A percentile compares a stretch with the other conserved stretches of the same genome.
Conservation (phyloP, 2,113 vertebrate species). For the Eublepharis macularius region DNA sequence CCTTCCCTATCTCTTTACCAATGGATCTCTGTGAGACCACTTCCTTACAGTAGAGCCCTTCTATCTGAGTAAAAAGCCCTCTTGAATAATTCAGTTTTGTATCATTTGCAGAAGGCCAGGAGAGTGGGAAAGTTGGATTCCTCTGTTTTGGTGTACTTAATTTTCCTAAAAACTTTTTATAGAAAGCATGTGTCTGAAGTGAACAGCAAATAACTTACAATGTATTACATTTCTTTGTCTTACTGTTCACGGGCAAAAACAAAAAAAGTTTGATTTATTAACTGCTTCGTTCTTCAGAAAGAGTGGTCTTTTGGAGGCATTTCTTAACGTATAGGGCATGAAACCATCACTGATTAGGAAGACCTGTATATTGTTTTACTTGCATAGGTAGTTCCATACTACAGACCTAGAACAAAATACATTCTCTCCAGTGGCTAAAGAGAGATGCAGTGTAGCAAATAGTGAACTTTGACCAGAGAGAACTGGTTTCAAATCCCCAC, state of each 20-base stretch:
- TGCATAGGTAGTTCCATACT: not conserved
- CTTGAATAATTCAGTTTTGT: no score
- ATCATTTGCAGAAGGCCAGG: no score
- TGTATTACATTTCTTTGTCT: not conserved
- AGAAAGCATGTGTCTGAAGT: not conserved
- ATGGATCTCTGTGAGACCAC: no score
- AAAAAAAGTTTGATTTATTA: not conserved
- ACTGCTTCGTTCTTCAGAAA: not conserved
- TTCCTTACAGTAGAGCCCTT: no score
- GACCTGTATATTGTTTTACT: not conserved
- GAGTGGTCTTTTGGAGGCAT: not conserved
- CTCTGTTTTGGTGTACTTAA: not conserved
- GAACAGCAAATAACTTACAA: not conserved
- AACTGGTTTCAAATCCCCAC: not conserved
- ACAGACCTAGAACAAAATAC: not conserved
- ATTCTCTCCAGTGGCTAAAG: slow-evolving; percentile 1
- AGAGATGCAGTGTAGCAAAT: not conserved
- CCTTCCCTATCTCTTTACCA: no score
- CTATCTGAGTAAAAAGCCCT: no score
- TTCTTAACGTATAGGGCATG: not conserved
- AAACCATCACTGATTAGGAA: not conserved
- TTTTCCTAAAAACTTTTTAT: not conserved
- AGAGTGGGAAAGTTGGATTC: no score
- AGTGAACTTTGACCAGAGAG: not conserved
- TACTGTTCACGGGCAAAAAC: not conserved